Base-by-base conservation (phyloP, 2,797 vertebrate species). In the Sebastes goodei region DNA sequence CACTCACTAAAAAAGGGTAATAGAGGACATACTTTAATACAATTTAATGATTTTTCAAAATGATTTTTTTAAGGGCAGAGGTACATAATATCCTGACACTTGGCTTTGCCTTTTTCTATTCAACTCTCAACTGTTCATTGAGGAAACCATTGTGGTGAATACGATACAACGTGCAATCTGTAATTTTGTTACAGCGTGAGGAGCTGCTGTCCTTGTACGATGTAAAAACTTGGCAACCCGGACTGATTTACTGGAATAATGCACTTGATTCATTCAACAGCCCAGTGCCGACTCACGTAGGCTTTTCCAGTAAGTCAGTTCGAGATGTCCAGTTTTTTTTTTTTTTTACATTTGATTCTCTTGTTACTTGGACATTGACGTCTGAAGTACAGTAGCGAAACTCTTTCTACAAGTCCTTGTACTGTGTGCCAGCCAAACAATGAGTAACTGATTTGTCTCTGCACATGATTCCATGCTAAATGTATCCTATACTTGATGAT, bases 201-300 rank as follows among this genome's bases (percentile, higher is more conserved):
- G 33, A 74, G 52, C 74, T 68, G 35, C 67, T 85, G 87, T 88
- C 73, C 83, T 87, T 82, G 80, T 71, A 76, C n/a, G 1, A 63
- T 14, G 65, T 38, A 20, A 67, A 56, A 77, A 82, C 71, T 86
- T 92, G 86, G 85, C 89, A 84, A 75, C 53, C 64, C 3, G 0
- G 53, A 66, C 14, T 2, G 53, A 85, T 56, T 92, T 88, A 86
- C 87, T 86, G 84, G 88, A 93, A 89, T 67, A 83, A 71, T 57
- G 6, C 6, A 59, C 33, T 63, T 78, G 62, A 80, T 76, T 87
- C 63, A 71, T 82, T 83, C 69, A 76, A 5, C 63, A 64, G 69
- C n/a, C 42, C 25, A 10, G 6, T 11, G 49, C 29, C 12, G 27
- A 69, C 29, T 75, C 74, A 85, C 3, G 5, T 30, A 7, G 29